phyloP scores from a whole-genome alignment of 2,113 vertebrate genomes.

The Paratilapia polleni region DNA sequence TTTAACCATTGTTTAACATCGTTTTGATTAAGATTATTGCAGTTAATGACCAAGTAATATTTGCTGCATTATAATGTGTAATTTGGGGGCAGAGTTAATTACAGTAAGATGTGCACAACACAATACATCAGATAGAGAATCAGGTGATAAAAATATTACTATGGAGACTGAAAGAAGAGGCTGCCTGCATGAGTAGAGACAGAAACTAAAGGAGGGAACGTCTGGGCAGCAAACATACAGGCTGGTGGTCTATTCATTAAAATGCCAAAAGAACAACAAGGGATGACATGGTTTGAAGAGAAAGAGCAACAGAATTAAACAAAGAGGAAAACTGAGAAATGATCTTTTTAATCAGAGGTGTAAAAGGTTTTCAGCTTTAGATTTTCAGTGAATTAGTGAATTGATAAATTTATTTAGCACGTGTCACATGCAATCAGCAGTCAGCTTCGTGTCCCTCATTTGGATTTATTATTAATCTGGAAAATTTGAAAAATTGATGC shows the following conservation, averaged over 20 bases:
- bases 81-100: neutral
- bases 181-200: neutral
- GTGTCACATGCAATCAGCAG: neutral
- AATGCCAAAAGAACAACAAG: neutral
- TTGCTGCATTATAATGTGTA: neutral
- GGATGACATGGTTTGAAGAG: neutral
- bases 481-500: neutral
- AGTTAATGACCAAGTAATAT: neutral
- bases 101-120: neutral
- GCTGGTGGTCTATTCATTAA: neutral
- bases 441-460: too few relatives aligned
- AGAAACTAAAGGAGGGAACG: neutral
- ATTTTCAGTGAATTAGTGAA: neutral
- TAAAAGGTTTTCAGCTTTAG: too few relatives aligned
- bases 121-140: neutral
- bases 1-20: neutral
- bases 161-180: neutral
- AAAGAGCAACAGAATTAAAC: neutral
- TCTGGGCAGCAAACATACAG: neutral
- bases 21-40: neutral
- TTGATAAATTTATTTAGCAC: neutral
- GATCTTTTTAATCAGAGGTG: neutral
- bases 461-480: neutral
- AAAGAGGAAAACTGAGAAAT: neutral
- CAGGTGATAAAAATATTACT: neutral